A percentile compares a stretch with the other conserved stretches of the same genome.
Evolutionary conservation across 2,888 invertebrate species (phyloP).

Genomic region (Yponomeuta cagnagella): DNA sequence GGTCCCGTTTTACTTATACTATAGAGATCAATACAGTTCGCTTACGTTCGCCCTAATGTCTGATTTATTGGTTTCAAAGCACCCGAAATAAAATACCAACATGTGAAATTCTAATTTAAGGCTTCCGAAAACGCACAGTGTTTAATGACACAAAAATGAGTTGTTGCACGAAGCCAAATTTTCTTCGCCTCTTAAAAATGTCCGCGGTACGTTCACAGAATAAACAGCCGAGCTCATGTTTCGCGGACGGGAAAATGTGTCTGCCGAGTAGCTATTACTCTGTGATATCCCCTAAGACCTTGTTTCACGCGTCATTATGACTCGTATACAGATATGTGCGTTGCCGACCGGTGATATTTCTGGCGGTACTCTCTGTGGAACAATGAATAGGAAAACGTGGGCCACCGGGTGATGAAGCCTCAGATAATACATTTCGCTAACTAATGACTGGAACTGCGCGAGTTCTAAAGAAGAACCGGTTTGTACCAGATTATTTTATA

Average conservation of each 20-base stretch:
- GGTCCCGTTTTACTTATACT: too few species aligned
- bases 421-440: slow-evolving; percentile 4
- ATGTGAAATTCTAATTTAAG: too few species aligned
- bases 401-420: not conserved
- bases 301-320: slow-evolving; percentile 5
- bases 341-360: not conserved
- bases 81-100: too few species aligned
- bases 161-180: not conserved
- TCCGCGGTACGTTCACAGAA: not conserved
- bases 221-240: slow-evolving; percentile 25
- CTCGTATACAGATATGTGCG: not conserved
- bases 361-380: not conserved
- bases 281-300: slow-evolving; percentile 5
- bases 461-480: not conserved
- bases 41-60: too few species aligned
- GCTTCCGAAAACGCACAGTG: too few species aligned
- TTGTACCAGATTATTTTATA: not conserved
- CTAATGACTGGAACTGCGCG: not conserved
- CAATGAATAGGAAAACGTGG: not conserved
- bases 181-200: not conserved
- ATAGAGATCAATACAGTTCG: too few species aligned
- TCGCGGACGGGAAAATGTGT: not conserved
- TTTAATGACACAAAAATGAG: too few species aligned
- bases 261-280: slow-evolving; percentile 11
- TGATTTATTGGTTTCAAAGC: too few species aligned